These are phyloP conservation scores for Cheiracanthium punctorium DNA, from an alignment of 2,888 invertebrate species.

Conservation along the genomic window DNA sequence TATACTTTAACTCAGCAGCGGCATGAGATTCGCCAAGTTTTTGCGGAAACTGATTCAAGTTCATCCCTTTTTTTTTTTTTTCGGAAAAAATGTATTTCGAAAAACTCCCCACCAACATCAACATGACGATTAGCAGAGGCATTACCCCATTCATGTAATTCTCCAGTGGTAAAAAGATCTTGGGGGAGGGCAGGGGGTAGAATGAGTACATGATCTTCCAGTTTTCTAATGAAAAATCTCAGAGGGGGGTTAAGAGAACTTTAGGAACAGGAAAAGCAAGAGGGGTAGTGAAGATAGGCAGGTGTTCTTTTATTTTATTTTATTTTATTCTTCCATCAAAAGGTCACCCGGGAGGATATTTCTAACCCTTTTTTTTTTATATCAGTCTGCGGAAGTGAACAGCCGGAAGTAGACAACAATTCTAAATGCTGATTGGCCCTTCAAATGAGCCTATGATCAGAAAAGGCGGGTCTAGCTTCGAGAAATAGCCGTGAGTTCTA, in stretches of 20 bases:
- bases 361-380: slow-evolving; percentile 65
- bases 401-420: slow-evolving; percentile 49
- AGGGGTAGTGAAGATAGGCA: slow-evolving; percentile 32
- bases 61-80: too few relatives aligned
- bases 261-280: slow-evolving; percentile 38
- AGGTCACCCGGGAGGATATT: slow-evolving; percentile 65
- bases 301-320: slow-evolving; percentile 49
- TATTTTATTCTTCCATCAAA: too few relatives aligned
- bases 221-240: slow-evolving; percentile 23
- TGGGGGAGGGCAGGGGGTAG: not conserved
- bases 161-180: slow-evolving; percentile 31
- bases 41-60: slow-evolving; percentile 8
- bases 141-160: slow-evolving; percentile 47
- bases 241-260: slow-evolving; percentile 27
- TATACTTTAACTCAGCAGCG: not conserved
- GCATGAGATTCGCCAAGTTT: not conserved
- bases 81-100: not conserved
- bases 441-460: slow-evolving; percentile 25
- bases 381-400: slow-evolving; percentile 64
- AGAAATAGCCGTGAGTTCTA: not conserved
- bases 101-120: slow-evolving; percentile 4
- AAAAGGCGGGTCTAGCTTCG: slow-evolving; percentile 40
- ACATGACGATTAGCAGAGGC: slow-evolving; percentile 58
- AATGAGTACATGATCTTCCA: slow-evolving; percentile 16
- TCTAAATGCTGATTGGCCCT: slow-evolving; percentile 29